A percentile compares a stretch with the other conserved stretches of the same genome.
Evolutionary conservation across 1,140 invertebrate species (phyloP).

Genomic region (Drosophila baimaii): DNA sequence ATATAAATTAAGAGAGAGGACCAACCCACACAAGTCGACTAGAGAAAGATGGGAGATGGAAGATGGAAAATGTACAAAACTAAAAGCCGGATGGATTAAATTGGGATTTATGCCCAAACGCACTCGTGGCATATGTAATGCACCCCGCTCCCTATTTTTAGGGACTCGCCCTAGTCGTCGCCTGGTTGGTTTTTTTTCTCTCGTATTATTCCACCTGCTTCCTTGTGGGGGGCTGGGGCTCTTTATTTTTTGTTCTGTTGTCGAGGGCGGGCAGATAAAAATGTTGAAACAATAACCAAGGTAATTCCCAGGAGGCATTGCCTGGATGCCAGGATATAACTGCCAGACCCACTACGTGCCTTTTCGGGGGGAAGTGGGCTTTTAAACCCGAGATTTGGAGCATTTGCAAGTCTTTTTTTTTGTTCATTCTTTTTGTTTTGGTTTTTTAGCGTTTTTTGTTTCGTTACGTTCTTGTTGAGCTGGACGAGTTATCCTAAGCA

Average conservation of each 20-base stretch:
- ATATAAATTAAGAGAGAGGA: not conserved
- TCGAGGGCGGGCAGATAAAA: conserved; percentile 61
- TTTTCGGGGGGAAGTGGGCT: conserved; percentile 8
- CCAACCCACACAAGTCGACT: not conserved
- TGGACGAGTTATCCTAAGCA: conserved; percentile 16
- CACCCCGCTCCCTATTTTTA: conserved; percentile 1
- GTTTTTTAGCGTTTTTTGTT: conserved; percentile 5
- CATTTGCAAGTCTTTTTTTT: conserved; percentile 52
- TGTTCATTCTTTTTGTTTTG: no score
- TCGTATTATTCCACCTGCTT: conserved; percentile 32
- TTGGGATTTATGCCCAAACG: conserved; percentile 76
- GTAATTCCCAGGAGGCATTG: conserved; percentile 68
- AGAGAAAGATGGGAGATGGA: conserved; percentile 3
- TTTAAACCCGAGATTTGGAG: conserved; percentile 54
- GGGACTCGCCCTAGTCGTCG: not conserved
- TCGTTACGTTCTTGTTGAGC: conserved; percentile 5
- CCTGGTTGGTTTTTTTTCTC: no score
- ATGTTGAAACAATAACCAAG: conserved; percentile 78
- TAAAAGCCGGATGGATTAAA: conserved; percentile 75
- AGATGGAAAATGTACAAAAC: conserved; percentile 44
- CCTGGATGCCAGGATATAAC: conserved; percentile 56
- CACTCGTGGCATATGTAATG: conserved; percentile 62
- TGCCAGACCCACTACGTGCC: conserved; percentile 12
- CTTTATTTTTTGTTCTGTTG: conserved; percentile 19
- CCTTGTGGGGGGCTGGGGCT: conserved; percentile 5